Conservation (phyloP, 2,888 invertebrate genomes). For the Brenthis daphne region DNA sequence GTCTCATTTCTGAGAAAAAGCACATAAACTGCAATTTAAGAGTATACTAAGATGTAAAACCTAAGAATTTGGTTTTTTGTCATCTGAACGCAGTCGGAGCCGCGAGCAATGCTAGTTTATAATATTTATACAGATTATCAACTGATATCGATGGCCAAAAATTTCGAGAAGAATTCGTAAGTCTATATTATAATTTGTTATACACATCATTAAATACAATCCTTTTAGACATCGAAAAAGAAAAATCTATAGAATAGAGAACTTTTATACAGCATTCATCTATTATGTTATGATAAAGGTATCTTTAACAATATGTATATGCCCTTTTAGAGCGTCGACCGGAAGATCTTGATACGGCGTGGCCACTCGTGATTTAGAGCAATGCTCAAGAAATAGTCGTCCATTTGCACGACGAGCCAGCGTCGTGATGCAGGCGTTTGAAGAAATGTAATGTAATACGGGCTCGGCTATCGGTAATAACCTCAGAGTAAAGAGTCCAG, state of each 20-base stretch:
- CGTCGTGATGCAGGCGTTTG: slow-evolving; percentile 56
- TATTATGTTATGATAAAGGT: slow-evolving; percentile 2
- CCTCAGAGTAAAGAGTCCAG: slow-evolving; percentile 20
- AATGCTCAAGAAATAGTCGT: slow-evolving; percentile 68
- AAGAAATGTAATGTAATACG: slow-evolving; percentile 50
- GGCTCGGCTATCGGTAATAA: slow-evolving; percentile 40
- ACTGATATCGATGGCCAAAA: too few relatives aligned
- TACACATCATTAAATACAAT: too few relatives aligned
- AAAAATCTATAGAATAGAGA: not conserved
- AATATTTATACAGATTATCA: too few relatives aligned
- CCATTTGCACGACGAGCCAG: slow-evolving; percentile 63
- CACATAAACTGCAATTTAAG: too few relatives aligned
- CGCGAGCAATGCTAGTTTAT: too few relatives aligned
- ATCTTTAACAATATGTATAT: slow-evolving; percentile 42
- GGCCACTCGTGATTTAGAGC: slow-evolving; percentile 71
- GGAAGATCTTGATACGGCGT: slow-evolving; percentile 67
- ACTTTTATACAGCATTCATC: not conserved
- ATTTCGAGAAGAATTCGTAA: too few relatives aligned
- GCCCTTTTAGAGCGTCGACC: slow-evolving; percentile 54
- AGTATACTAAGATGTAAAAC: too few relatives aligned
- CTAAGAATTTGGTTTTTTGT: too few relatives aligned
- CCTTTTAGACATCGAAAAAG: not conserved
- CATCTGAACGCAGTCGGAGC: too few relatives aligned
- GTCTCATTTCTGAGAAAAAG: too few relatives aligned
- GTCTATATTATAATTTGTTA: too few relatives aligned